Evolutionary conservation across 2,797 vertebrate genomes (phyloP).

Genomic region (Diplodus sargus): DNA sequence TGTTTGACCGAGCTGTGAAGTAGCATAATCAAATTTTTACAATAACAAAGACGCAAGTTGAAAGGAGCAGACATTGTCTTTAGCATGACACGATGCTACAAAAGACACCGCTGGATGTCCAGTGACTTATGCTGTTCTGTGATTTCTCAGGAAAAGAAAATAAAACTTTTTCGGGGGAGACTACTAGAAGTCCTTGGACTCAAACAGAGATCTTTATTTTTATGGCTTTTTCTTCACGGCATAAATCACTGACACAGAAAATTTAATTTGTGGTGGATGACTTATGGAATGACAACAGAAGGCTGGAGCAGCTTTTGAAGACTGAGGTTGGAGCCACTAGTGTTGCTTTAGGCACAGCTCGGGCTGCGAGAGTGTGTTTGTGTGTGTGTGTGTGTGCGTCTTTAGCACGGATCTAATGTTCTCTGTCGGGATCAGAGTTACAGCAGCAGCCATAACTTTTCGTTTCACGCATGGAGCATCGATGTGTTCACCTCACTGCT

Average conservation of each 20-base stretch:
- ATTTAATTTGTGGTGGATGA: conserved; percentile 80
- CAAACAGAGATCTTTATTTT: conserved; percentile 62
- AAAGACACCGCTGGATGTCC: conserved; percentile 30
- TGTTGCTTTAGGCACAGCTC: conserved; percentile 78
- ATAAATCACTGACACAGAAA: conserved; percentile 81
- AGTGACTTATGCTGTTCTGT: conserved; percentile 19
- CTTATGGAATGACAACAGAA: conserved; percentile 83
- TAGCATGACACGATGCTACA: conserved; percentile 30
- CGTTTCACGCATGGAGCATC: conserved; percentile 16
- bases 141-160: conserved; percentile 51
- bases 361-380: conserved; percentile 13
- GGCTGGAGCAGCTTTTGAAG: conserved; percentile 71
- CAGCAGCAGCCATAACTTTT: conserved; percentile 34
- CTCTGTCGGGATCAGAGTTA: conserved; percentile 43
- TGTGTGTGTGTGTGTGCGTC: conserved; percentile 26
- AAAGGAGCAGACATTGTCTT: conserved; percentile 1
- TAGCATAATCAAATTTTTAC: conserved; percentile 1
- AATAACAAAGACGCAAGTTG: neutral
- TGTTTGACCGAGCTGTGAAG: neutral
- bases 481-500: conserved; percentile 38
- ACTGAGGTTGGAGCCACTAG: conserved; percentile 65
- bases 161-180: conserved; percentile 11
- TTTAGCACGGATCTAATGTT: conserved; percentile 42
- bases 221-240: conserved; percentile 66
- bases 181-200: conserved; percentile 57